phyloP scores from a whole-genome alignment of 2,113 vertebrate species.

The Ranitomeya imitator region DNA sequence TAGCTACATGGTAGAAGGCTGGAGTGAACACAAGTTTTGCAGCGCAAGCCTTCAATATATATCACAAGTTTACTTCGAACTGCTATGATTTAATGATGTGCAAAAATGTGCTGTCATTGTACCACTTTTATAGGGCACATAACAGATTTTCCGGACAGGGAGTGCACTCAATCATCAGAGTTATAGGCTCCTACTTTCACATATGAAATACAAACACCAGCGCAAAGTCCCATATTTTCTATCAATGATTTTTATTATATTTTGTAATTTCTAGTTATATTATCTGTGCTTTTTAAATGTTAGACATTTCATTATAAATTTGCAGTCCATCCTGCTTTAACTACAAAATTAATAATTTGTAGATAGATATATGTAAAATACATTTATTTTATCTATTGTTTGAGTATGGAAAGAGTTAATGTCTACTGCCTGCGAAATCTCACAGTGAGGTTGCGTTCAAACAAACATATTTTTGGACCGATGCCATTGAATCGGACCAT shows the following conservation, averaged over 20 bases:
- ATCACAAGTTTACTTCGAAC: slow-evolving; percentile 25
- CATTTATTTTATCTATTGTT: no score
- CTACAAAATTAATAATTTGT: no score
- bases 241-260: slow-evolving; percentile 11
- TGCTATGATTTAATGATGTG: slow-evolving; percentile 49
- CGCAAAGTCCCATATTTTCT: not conserved
- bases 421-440: no score
- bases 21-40: slow-evolving; percentile 35
- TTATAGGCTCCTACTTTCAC: slow-evolving; percentile 46
- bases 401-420: no score
- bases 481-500: no score
- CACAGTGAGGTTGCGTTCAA: no score
- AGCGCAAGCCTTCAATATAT: slow-evolving; percentile 10
- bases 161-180: slow-evolving; percentile 39
- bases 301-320: not conserved
- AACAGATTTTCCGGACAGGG: slow-evolving; percentile 26
- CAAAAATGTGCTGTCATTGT: slow-evolving; percentile 54
- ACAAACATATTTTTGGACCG: no score
- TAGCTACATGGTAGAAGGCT: slow-evolving; percentile 7
- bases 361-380: no score
- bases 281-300: not conserved
- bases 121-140: slow-evolving; percentile 50
- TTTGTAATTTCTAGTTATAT: not conserved
- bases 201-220: slow-evolving; percentile 43
- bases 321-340: not conserved